Evolutionary conservation across 2,888 invertebrate genomes (phyloP).

Genomic region (Cephus pygmeus): DNA sequence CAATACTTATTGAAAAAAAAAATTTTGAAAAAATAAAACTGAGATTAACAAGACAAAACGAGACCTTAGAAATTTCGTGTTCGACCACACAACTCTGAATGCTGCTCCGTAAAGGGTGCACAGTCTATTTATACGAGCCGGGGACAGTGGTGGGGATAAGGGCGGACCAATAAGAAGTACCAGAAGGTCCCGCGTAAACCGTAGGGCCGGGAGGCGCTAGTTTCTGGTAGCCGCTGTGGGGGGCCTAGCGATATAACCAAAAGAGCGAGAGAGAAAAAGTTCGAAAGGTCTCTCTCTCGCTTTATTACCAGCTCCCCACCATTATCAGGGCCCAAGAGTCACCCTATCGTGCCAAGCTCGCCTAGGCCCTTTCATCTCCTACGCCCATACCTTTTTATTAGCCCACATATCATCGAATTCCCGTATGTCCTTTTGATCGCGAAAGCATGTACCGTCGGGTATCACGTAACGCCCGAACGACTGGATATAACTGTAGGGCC

Average conservation of each 20-base stretch:
- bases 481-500: too few relatives aligned
- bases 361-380: slow-evolving; percentile 17
- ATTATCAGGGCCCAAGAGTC: not conserved
- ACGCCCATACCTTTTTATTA: not conserved
- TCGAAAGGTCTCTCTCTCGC: too few relatives aligned
- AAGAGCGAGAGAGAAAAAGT: too few relatives aligned
- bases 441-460: too few relatives aligned
- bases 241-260: not conserved
- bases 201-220: slow-evolving; percentile 19
- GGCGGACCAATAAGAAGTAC: slow-evolving; percentile 40
- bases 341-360: slow-evolving; percentile 20
- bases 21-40: too few relatives aligned
- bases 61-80: too few relatives aligned
- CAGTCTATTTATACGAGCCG: slow-evolving; percentile 28
- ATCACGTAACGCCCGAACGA: too few relatives aligned
- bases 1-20: too few relatives aligned
- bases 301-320: too few relatives aligned
- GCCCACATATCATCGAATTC: too few relatives aligned
- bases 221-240: not conserved
- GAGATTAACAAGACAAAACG: too few relatives aligned
- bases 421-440: too few relatives aligned
- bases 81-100: slow-evolving; percentile 31
- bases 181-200: slow-evolving; percentile 50
- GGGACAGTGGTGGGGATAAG: slow-evolving; percentile 36
- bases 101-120: slow-evolving; percentile 30